These are phyloP conservation scores for Aptenodytes forsteri DNA, from an alignment of 2,113 vertebrate species.

Conservation along the genomic window DNA sequence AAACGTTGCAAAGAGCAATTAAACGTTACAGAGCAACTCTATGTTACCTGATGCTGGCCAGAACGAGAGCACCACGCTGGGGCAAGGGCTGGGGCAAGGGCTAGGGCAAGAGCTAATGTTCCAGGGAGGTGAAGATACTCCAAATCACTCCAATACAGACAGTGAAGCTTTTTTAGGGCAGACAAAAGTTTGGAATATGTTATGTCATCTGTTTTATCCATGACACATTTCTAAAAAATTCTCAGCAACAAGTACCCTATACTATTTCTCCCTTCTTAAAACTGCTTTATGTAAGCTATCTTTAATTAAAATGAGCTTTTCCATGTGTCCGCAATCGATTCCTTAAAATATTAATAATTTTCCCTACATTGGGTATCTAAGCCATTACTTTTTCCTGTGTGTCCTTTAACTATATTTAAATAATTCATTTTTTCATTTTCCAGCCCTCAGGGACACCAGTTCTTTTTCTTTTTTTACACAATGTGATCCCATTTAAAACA, in stretches of 20 bases:
- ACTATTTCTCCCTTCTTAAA: neutral
- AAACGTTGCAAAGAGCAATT: accelerated
- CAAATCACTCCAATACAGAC: neutral
- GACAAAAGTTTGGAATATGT: neutral
- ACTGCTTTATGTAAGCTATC: neutral
- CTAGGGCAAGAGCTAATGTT: neutral
- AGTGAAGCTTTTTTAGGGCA: neutral
- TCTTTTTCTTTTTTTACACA: neutral
- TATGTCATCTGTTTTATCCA: neutral
- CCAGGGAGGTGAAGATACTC: neutral
- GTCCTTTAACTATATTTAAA: slow-evolving; percentile 62
- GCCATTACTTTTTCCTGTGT: slow-evolving; percentile 45
- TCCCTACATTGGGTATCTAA: slow-evolving; percentile 4
- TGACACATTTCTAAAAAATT: neutral
- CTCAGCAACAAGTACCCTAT: neutral
- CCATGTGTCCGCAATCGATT: slow-evolving; percentile 38
- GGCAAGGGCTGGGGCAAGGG: neutral
- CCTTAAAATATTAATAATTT: slow-evolving; percentile 66
- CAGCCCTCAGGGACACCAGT: neutral
- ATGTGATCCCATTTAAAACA: neutral
- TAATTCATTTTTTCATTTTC: slow-evolving; percentile 62
- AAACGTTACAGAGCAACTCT: neutral
- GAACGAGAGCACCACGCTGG: neutral
- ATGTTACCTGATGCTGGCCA: accelerated
- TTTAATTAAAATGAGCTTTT: slow-evolving; percentile 55